Evolutionary conservation across 2,797 vertebrate genomes (phyloP).

Genomic region (Amphiprion clarkii): DNA sequence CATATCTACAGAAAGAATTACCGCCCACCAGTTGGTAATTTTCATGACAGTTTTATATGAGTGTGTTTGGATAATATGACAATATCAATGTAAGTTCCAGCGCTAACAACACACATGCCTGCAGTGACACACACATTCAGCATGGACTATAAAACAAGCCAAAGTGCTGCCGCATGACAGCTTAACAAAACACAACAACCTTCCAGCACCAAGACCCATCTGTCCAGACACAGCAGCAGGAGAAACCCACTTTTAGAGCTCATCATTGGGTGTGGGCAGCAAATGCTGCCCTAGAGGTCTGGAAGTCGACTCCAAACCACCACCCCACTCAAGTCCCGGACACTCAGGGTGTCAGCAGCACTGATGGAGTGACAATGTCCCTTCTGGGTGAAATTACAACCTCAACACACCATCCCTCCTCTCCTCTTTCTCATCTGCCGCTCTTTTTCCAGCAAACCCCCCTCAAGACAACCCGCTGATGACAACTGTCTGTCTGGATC

Average conservation of each 20-base stretch:
- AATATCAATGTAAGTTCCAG: slow-evolving; percentile 17
- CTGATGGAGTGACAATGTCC: slow-evolving; percentile 58
- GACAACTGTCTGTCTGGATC: slow-evolving; percentile 47
- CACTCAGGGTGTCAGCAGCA: slow-evolving; percentile 44
- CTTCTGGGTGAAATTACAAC: slow-evolving; percentile 71
- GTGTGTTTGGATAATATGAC: slow-evolving; percentile 39
- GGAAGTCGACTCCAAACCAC: slow-evolving; percentile 48
- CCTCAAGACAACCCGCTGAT: slow-evolving; percentile 45
- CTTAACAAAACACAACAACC: slow-evolving; percentile 32
- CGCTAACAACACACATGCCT: slow-evolving; percentile 13
- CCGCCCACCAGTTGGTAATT: slow-evolving; percentile 19
- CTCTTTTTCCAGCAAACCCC: slow-evolving; percentile 36
- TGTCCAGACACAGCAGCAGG: slow-evolving; percentile 58
- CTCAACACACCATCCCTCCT: slow-evolving; percentile 39
- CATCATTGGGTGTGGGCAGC: slow-evolving; percentile 46
- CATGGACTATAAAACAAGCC: slow-evolving; percentile 12
- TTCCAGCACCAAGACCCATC: slow-evolving; percentile 63
- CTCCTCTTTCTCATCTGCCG: slow-evolving; percentile 46
- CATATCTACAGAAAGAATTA: slow-evolving; percentile 20
- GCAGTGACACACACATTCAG: slow-evolving; percentile 23
- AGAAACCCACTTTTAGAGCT: slow-evolving; percentile 63
- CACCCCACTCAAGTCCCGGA: slow-evolving; percentile 9
- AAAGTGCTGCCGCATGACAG: slow-evolving; percentile 18
- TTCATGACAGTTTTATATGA: slow-evolving; percentile 38
- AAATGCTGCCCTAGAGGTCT: slow-evolving; percentile 39